Base-by-base conservation (phyloP, 2,113 vertebrate species). In the Corythaeola cristata region DNA sequence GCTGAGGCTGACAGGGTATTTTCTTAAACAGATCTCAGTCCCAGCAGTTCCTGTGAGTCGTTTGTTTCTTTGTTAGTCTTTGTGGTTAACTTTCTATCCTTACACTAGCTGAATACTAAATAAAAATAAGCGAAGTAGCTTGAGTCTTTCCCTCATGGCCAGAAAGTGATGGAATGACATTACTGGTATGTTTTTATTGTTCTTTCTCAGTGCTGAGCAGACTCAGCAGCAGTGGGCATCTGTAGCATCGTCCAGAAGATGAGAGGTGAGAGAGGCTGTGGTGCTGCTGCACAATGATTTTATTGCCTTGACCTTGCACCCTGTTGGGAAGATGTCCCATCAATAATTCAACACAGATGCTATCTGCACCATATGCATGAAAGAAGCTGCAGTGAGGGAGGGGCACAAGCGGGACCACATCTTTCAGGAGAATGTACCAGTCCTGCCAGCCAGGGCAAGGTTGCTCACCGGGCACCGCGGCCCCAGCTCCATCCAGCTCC, bases 301-400 rank as follows among this genome's bases (percentile, higher is more conserved):
- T 16, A 21, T 10, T 5, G 19, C 27, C 71, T 27, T 68, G 71
- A 27, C 75, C 85, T 63, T 11, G 23, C 44, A 6, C n/a, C 62
- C 72, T 18, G 30, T 3, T 5, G 32, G 55, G 80, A 50, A 66
- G 67, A 35, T 3, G 14, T 39, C 13, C 18, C 41, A 32, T 52
- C 41, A 58, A 41, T 53, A 81, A 77, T 35, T 56, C 49, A 68
- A 45, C 67, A 8, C 35, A 17, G 62, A 26, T 7, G 9, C 17
- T 0, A 1, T 6, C 15, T 1, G 20, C 5, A 1, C 28, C 6
- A 2, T 4, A 2, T 2, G 30, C 26, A 7, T 8, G 50, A 30
- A 26, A 24, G 60, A 9, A 37, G 80, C 17, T 21, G 35, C 11
- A 0, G 18, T 2, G 19, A 17, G 0, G 6, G 62, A 26, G 0